Percentiles rank a stretch among this genome's conserved stretches.
Evolutionary conservation across 1,140 invertebrate species (phyloP).

Genomic region (Amphibalanus amphitrite): DNA sequence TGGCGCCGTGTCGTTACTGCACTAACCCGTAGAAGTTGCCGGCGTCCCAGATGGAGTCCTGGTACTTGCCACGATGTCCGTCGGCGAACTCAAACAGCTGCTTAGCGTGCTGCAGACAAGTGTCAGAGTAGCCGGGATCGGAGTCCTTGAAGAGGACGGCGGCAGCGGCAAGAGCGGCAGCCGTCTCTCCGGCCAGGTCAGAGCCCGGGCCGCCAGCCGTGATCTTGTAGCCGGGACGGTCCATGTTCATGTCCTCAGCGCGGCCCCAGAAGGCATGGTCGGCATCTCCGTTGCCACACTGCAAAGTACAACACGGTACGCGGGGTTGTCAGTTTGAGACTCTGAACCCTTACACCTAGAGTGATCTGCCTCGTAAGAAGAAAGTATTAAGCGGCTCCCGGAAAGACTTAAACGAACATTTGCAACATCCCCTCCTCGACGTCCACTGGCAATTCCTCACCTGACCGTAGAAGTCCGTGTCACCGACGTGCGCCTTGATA

Average conservation of each 20-base stretch:
- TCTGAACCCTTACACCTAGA: neutral
- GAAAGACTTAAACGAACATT: neutral
- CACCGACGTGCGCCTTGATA: slow-evolving; percentile 12
- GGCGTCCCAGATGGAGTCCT: slow-evolving; percentile 24
- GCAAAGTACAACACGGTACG: neutral
- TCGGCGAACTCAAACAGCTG: slow-evolving; percentile 29
- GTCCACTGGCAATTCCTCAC: slow-evolving; percentile 15
- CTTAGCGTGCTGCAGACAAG: slow-evolving; percentile 23
- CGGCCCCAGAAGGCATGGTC: slow-evolving; percentile 22
- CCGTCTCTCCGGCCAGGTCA: slow-evolving; percentile 27
- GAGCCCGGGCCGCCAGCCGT: slow-evolving; percentile 20
- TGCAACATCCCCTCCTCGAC: neutral
- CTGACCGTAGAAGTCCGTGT: slow-evolving; percentile 18
- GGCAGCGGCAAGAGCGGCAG: slow-evolving; percentile 27
- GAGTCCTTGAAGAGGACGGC: slow-evolving; percentile 24
- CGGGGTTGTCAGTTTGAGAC: slow-evolving; percentile 8
- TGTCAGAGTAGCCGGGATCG: slow-evolving; percentile 22
- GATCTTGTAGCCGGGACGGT: slow-evolving; percentile 25
- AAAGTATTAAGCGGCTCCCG: neutral
- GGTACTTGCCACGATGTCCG: slow-evolving; percentile 25
- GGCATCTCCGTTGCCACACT: slow-evolving; percentile 16
- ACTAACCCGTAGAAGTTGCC: slow-evolving; percentile 23
- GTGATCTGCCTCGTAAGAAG: neutral
- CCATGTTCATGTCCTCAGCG: slow-evolving; percentile 27
- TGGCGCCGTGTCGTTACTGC: too few species aligned